Percentiles rank a stretch among this genome's conserved stretches.
Conservation (phyloP, 2,113 vertebrate species). For the Poecilia latipinna region DNA sequence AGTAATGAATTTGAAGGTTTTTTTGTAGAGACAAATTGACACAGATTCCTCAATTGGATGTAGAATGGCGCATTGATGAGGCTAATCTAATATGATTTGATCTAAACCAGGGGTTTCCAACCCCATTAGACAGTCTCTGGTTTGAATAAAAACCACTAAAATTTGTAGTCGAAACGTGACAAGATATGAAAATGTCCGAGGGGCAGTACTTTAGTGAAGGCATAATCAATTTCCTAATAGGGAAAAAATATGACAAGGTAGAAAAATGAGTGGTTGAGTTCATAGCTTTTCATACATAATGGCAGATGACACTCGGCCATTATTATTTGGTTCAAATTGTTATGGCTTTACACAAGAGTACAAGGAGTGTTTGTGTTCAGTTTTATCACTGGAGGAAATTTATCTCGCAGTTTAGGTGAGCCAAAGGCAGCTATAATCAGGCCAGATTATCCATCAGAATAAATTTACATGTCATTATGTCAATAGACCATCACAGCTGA, state of each 20-base stretch:
- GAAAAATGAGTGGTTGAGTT: background rate
- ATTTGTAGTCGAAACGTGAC: no score
- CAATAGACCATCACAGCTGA: constrained; percentile 77
- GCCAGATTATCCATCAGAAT: constrained; percentile 74
- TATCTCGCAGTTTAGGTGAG: constrained; percentile 40
- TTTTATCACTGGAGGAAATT: constrained; percentile 49
- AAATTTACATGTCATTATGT: constrained; percentile 79
- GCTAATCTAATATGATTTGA: no score
- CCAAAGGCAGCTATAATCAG: constrained; percentile 59
- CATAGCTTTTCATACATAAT: background rate
- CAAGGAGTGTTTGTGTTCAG: constrained; percentile 38
- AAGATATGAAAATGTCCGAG: no score
- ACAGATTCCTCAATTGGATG: no score
- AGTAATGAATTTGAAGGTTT: no score
- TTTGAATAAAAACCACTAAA: no score
- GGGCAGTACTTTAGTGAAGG: no score
- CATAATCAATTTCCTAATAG: no score
- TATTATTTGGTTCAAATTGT: background rate
- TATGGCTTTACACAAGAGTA: background rate
- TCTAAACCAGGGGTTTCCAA: no score
- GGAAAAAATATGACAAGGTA: background rate
- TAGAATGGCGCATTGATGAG: no score
- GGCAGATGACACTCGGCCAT: constrained; percentile 15
- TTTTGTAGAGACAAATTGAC: no score
- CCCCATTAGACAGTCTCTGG: no score